Base-by-base conservation (phyloP, 2,888 invertebrate species). In the Cataglyphis livida region DNA sequence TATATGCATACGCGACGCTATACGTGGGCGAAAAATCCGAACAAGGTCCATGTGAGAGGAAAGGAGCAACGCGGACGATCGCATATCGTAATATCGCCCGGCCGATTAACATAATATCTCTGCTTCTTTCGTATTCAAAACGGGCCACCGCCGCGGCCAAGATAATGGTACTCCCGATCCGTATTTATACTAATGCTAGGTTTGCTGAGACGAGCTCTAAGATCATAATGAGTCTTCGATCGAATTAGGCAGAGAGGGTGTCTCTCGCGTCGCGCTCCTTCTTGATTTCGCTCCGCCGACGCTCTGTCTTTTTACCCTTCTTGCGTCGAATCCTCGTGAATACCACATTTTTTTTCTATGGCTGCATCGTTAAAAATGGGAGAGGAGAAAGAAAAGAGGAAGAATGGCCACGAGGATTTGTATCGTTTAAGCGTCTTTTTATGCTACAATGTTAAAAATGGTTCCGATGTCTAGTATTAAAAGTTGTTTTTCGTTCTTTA, bases 161-260 rank as follows among this genome's bases (percentile, higher is more conserved):
- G 89, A 92, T 93, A 93, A 93, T 93, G 92, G 92, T 92, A 93
- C 92, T 92, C 92, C 91, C 90, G 89, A 93, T 92, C 93, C 91
- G 91, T 92, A 91, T 93, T 93, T 93, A 93, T 91, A 93, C 91
- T 93, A 93, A 93, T 93, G 91, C 91, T 92, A 93, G 93, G 93
- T 93, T 93, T 90, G 85, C 87, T 86, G 83, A 83, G 91, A 88
- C 84, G 85, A 90, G 89, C 86, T 91, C 91, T 90, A 90, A 90
- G 91, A 92, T 92, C 91, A 93, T 93, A 93, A 93, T 93, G 92
- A 93, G 92, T 61, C 89, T 90, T 87, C 90, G 93, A 93, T 93
- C 93, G 91, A 92, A 93, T 93, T 92, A 92, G 92, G 90, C 84
- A 85, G 85, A 85, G n/a, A 87, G 90, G 90, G 85, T 89, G 90